Evolutionary conservation across 1,140 invertebrate genomes (phyloP).

Genomic region (Rhagoletis zephyria): DNA sequence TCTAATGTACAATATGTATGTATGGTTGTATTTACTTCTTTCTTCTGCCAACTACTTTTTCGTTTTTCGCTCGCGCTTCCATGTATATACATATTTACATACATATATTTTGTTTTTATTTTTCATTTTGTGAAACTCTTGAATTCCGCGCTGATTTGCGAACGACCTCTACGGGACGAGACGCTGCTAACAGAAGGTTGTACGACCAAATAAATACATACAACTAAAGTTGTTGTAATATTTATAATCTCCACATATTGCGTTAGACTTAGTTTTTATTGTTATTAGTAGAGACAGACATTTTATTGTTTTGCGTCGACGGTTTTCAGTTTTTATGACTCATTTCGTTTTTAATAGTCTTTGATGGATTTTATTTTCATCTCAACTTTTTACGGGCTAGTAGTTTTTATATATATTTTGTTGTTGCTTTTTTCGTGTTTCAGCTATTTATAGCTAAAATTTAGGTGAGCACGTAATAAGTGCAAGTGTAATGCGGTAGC

Average conservation of each 20-base stretch:
- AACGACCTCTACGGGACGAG: conserved; percentile 30
- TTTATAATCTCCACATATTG: not conserved
- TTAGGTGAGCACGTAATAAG: conserved; percentile 41
- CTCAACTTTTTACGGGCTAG: not conserved
- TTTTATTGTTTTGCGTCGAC: not conserved
- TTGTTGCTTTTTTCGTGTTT: not conserved
- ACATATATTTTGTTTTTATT: not conserved
- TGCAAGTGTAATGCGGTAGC: conserved; percentile 30
- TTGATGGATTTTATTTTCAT: not conserved
- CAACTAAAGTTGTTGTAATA: not conserved
- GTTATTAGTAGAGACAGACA: not conserved
- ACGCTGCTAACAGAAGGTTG: not conserved
- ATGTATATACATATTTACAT: too few relatives aligned
- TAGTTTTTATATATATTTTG: not conserved
- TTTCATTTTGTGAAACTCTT: not conserved
- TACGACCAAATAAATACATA: not conserved
- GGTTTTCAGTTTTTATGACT: conserved; percentile 35
- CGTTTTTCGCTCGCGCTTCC: too few relatives aligned
- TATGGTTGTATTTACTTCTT: too few relatives aligned
- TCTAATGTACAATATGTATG: too few relatives aligned
- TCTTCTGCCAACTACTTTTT: not conserved
- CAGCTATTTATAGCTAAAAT: not conserved
- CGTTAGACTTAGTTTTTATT: not conserved
- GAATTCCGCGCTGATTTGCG: conserved; percentile 24
- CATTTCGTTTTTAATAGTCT: not conserved